phyloP scores from a whole-genome alignment of 2,113 vertebrate species.

The Empidonax alnorum region DNA sequence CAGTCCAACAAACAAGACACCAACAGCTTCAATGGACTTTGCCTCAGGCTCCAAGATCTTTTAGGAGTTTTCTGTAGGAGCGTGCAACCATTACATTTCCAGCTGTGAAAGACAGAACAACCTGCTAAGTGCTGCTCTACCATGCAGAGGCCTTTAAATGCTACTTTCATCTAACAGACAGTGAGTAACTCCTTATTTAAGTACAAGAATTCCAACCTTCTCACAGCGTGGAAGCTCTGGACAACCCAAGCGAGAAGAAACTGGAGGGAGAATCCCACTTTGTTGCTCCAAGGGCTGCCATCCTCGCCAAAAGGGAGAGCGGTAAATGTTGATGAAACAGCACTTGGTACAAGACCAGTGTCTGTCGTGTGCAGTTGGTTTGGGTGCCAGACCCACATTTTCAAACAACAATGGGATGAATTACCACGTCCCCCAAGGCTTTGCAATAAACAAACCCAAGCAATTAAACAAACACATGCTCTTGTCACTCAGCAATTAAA shows the following conservation, averaged over 20 bases:
- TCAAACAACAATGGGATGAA: conserved; percentile 27
- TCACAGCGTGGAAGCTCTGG: background rate
- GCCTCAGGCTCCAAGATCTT: conserved; percentile 37
- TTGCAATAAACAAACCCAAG: conserved; percentile 40
- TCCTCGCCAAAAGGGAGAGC: background rate
- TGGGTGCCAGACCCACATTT: conserved; percentile 32
- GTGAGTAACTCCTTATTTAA: background rate
- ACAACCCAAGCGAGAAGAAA: background rate
- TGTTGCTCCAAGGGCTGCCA: background rate
- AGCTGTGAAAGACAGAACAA: conserved; percentile 24
- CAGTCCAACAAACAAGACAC: background rate
- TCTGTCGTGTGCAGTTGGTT: background rate
- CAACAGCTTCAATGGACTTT: conserved; percentile 14
- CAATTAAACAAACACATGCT: conserved; percentile 52
- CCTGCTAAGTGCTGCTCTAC: background rate
- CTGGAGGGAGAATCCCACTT: background rate
- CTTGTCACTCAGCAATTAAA: conserved; percentile 49
- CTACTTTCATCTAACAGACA: background rate
- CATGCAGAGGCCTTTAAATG: background rate
- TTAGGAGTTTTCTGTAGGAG: conserved; percentile 26
- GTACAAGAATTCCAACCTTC: background rate
- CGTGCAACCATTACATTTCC: conserved; percentile 31
- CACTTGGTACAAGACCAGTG: background rate
- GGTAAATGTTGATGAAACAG: background rate
- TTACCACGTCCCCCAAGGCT: background rate